Evolutionary conservation across 35 echinoderm and acorn worm genomes (phyloP).

Genomic region (Heliocidaris erythrogramma): DNA sequence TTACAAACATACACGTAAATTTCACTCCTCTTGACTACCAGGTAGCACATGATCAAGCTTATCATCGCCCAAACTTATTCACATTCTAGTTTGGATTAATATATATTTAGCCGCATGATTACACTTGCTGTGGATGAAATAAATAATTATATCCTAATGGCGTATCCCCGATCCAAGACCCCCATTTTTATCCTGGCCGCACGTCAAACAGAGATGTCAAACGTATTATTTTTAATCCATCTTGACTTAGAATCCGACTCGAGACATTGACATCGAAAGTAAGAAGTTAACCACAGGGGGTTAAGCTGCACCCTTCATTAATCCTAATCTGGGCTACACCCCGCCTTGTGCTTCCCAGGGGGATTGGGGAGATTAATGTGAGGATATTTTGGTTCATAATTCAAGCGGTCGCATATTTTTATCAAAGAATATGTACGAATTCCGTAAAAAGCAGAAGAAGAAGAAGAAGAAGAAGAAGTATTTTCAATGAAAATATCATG

Average conservation of each 20-base stretch:
- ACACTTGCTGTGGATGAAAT: neutral
- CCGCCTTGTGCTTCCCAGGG: neutral
- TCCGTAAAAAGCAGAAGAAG: too few relatives aligned
- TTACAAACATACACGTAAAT: neutral
- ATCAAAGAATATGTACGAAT: too few relatives aligned
- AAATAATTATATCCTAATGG: neutral
- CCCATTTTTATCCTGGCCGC: too few relatives aligned
- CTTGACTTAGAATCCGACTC: neutral
- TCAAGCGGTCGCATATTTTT: too few relatives aligned
- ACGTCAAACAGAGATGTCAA: neutral
- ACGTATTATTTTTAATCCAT: neutral
- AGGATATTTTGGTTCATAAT: neutral
- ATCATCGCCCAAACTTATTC: neutral
- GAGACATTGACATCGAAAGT: neutral
- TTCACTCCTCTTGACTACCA: neutral
- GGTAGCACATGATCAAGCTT: neutral
- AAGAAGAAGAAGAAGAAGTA: too few relatives aligned
- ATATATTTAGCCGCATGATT: neutral
- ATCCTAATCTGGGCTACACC: neutral
- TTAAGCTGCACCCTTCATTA: neutral
- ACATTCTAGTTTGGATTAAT: neutral
- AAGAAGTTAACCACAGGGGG: neutral
- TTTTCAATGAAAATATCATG: neutral
- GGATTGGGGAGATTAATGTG: neutral
- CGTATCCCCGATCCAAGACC: neutral